These are phyloP conservation scores for Leptinotarsa tumamoca DNA, from an alignment of 2,888 invertebrate species.

Conservation along the genomic window DNA sequence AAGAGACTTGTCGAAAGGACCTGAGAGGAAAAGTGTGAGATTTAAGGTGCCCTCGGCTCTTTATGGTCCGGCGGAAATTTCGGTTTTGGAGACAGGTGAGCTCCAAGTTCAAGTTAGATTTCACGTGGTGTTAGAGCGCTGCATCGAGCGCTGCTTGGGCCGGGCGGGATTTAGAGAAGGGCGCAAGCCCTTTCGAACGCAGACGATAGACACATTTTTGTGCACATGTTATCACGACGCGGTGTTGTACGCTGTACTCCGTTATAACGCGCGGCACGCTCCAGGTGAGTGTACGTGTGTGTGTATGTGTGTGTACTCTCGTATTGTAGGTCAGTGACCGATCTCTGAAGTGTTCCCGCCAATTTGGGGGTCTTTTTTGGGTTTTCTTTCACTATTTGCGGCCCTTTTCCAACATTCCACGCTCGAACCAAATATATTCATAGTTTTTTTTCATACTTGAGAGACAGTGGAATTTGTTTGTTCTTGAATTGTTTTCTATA, in stretches of 20 bases:
- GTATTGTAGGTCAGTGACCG: conserved; percentile 62
- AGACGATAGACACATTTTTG: conserved; percentile 67
- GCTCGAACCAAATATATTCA: not conserved
- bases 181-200: conserved; percentile 60
- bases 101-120: conserved; percentile 50
- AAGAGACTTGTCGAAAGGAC: conserved; percentile 10
- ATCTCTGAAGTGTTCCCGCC: conserved; percentile 35
- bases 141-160: conserved; percentile 62
- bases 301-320: conserved; percentile 42
- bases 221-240: conserved; percentile 70
- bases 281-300: conserved; percentile 61
- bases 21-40: conserved; percentile 24
- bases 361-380: conserved; percentile 18
- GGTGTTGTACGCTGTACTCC: conserved; percentile 67
- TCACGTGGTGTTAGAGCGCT: conserved; percentile 58
- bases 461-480: not conserved
- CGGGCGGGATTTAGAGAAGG: conserved; percentile 53
- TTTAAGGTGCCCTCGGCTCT: conserved; percentile 32
- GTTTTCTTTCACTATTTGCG: not conserved
- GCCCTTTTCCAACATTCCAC: not conserved
- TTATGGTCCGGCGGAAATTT: conserved; percentile 40
- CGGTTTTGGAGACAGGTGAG: conserved; percentile 47
- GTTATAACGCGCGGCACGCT: conserved; percentile 64
- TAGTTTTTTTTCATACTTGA: not conserved
- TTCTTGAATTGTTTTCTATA: not conserved